A percentile compares a stretch with the other conserved stretches of the same genome.
phyloP scores from a whole-genome alignment of 2,888 invertebrate genomes.

The Oligia strigilis region DNA sequence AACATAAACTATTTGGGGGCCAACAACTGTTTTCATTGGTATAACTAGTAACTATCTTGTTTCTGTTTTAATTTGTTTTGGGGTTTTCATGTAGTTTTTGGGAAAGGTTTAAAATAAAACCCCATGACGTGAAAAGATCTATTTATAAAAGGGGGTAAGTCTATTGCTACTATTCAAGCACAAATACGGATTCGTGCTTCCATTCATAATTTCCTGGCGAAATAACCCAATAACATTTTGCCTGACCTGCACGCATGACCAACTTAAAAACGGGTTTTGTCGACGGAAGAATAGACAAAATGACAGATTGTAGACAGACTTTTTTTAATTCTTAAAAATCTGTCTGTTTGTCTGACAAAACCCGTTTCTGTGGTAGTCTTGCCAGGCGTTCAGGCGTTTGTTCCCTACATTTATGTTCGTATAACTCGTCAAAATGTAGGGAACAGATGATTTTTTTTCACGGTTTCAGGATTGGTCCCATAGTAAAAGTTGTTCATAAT shows the following conservation, averaged over 20 bases:
- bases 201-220: not conserved
- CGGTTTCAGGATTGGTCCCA: no score
- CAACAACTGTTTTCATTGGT: conserved; percentile 36
- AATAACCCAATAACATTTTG: not conserved
- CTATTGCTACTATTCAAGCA: not conserved
- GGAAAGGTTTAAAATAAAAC: not conserved
- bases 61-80: conserved; percentile 13
- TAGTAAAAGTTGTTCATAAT: no score
- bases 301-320: no score
- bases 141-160: not conserved
- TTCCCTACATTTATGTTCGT: no score
- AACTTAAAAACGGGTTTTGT: no score
- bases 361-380: no score
- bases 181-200: not conserved
- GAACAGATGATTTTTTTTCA: no score
- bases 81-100: not conserved
- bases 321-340: no score
- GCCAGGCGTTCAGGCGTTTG: no score
- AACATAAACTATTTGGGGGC: conserved; percentile 52
- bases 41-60: conserved; percentile 34
- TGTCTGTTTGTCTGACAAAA: no score
- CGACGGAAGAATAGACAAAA: no score
- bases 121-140: not conserved
- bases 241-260: not conserved
- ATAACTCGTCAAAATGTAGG: no score